phyloP scores from a whole-genome alignment of 2,888 invertebrate species.

The Nebria brevicollis region DNA sequence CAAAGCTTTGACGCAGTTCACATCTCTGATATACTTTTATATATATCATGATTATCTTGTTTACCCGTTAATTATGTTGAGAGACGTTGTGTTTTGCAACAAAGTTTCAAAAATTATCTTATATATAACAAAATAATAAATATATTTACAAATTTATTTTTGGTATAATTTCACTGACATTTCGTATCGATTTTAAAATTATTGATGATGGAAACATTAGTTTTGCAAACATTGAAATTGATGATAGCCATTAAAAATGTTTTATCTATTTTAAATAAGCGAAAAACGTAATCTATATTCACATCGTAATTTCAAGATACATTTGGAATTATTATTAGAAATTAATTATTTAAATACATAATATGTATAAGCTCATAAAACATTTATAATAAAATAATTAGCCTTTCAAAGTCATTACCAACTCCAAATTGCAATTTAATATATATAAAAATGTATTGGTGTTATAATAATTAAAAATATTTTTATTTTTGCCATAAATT shows the following conservation, averaged over 20 bases:
- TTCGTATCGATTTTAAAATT: neutral
- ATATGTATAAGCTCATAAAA: too few relatives aligned
- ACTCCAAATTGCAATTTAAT: too few relatives aligned
- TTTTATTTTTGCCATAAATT: too few relatives aligned
- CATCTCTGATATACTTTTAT: neutral
- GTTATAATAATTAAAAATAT: too few relatives aligned
- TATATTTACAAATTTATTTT: neutral
- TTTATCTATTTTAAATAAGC: neutral
- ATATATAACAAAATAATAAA: too few relatives aligned
- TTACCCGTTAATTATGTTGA: neutral
- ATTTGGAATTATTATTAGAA: too few relatives aligned
- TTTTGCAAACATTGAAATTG: neutral
- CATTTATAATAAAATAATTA: too few relatives aligned
- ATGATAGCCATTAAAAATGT: neutral
- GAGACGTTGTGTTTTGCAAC: neutral
- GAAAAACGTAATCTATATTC: neutral
- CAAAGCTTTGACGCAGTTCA: neutral
- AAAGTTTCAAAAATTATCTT: too few relatives aligned
- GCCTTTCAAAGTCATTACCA: too few relatives aligned
- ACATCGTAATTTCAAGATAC: too few relatives aligned
- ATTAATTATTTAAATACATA: too few relatives aligned
- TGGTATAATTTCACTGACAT: neutral
- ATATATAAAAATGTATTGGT: too few relatives aligned
- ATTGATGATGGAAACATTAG: neutral
- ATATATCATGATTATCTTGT: slow-evolving; percentile 15